Evolutionary conservation across 2,797 vertebrate genomes (phyloP).

Genomic region (Arnoldichthys spilopterus): DNA sequence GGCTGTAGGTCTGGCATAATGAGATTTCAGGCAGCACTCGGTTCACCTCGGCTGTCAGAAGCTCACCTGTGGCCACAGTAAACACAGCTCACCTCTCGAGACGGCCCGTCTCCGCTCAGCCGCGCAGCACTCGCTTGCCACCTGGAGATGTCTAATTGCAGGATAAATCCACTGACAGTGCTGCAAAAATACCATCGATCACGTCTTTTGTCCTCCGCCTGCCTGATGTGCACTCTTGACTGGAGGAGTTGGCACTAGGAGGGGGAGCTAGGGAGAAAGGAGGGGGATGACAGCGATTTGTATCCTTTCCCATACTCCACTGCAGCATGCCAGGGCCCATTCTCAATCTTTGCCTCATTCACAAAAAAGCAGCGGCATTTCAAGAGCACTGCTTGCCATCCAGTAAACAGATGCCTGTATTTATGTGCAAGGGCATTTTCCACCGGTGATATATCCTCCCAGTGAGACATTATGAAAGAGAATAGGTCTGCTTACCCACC

Average conservation of each 20-base stretch:
- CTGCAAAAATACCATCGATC: conserved; percentile 47
- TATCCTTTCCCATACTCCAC: conserved; percentile 30
- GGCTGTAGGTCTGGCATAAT: conserved; percentile 53
- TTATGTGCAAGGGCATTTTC: conserved; percentile 39
- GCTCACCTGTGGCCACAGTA: conserved; percentile 42
- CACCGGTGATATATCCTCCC: conserved; percentile 8
- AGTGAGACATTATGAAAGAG: conserved; percentile 14
- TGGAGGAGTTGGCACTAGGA: conserved; percentile 37
- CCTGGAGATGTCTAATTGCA: conserved; percentile 56
- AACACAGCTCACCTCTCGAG: conserved; percentile 47
- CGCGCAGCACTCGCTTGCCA: conserved; percentile 34
- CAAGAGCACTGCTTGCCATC: conserved; percentile 28
- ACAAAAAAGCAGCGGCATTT: conserved; percentile 47
- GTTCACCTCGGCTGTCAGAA: conserved; percentile 62
- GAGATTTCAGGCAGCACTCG: conserved; percentile 47
- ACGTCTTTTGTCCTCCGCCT: conserved; percentile 46
- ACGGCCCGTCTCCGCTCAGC: conserved; percentile 27
- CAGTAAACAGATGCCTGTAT: conserved; percentile 37
- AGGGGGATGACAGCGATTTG: conserved; percentile 47
- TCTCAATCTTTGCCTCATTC: conserved; percentile 60
- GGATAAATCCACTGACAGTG: conserved; percentile 56
- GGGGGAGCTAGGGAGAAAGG: conserved; percentile 10
- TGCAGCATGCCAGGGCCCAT: conserved; percentile 55
- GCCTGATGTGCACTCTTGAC: conserved; percentile 6
- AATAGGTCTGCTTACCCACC: conserved; percentile 36